Conservation (phyloP, 2,888 invertebrate species). For the Patella depressa region DNA sequence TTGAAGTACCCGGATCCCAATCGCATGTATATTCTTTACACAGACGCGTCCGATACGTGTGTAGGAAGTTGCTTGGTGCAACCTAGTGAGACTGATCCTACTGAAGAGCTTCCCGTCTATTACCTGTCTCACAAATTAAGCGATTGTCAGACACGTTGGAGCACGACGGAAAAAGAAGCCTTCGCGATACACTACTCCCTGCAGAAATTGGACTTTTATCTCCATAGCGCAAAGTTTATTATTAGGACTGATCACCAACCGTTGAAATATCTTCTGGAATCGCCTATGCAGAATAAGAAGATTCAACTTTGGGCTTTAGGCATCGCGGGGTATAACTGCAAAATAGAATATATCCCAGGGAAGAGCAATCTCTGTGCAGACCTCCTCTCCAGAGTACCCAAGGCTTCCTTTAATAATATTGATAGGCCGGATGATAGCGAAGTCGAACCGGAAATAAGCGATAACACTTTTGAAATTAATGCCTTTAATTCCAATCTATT, state of each 20-base stretch:
- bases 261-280: constrained; percentile 12
- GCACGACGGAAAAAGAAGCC: constrained; percentile 15
- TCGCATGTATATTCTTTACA: too few species aligned
- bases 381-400: not conserved
- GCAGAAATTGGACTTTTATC: constrained; percentile 15
- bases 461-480: constrained; percentile 5
- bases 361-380: constrained; percentile 8
- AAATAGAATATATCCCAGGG: constrained; percentile 14
- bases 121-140: constrained; percentile 9
- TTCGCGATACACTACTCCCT: constrained; percentile 20
- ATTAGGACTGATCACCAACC: constrained; percentile 18
- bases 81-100: not conserved
- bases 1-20: too few species aligned
- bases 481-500: not conserved
- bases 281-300: constrained; percentile 16
- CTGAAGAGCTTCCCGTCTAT: constrained; percentile 5
- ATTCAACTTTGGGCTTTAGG: constrained; percentile 18
- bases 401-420: not conserved
- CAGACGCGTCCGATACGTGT: not conserved
- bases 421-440: not conserved
- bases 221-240: constrained; percentile 9
- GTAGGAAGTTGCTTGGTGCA: not conserved
- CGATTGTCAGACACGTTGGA: constrained; percentile 3
- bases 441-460: not conserved
- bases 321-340: constrained; percentile 7